Conservation (phyloP, 2,113 vertebrate genomes). For the Saguinus midas region DNA sequence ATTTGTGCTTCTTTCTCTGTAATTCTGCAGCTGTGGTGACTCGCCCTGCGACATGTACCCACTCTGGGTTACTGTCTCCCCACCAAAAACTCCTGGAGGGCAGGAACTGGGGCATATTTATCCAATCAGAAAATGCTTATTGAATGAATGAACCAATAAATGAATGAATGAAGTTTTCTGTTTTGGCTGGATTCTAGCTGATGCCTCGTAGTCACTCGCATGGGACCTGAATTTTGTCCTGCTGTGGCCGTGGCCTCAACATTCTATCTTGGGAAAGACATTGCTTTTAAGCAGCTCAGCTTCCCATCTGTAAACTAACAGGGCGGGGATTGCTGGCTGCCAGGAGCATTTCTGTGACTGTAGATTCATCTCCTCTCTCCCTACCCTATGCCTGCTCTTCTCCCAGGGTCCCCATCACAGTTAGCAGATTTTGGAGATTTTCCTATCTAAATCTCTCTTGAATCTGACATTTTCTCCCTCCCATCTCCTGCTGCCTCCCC, state of each 20-base stretch:
- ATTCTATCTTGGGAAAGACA: neutral
- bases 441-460: neutral
- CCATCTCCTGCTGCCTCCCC: neutral
- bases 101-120: neutral
- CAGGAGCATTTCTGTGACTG: neutral
- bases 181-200: neutral
- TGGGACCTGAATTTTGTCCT: neutral
- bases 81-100: neutral
- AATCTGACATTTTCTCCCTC: neutral
- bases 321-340: neutral
- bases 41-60: neutral
- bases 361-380: neutral
- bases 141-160: neutral
- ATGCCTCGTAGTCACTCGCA: too few species aligned
- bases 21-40: neutral
- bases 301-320: neutral
- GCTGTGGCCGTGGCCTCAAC: rapidly evolving
- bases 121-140: neutral
- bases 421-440: neutral
- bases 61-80: neutral
- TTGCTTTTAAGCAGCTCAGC: neutral
- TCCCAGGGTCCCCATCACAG: neutral
- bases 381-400: rapidly evolving
- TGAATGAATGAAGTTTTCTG: neutral
- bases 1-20: neutral